Evolutionary conservation across 1,140 invertebrate genomes (phyloP).

Genomic region (Aphaenogaster rudis): DNA sequence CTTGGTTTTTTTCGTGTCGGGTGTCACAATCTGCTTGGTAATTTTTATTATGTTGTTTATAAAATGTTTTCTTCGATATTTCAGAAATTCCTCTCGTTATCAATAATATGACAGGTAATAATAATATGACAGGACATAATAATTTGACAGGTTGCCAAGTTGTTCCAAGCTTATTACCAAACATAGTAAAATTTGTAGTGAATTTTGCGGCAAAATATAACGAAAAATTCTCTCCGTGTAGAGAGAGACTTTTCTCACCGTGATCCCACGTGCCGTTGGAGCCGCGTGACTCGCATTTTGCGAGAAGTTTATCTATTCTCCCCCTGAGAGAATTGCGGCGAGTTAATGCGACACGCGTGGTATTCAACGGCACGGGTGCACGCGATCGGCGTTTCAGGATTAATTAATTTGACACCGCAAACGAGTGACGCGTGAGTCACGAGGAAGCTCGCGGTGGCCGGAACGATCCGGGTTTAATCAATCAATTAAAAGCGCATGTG

Average conservation of each 20-base stretch:
- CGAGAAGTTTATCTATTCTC: background rate
- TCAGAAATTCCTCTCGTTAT: too few species aligned
- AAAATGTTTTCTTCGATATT: too few species aligned
- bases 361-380: background rate
- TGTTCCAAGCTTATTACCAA: too few species aligned
- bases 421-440: conserved; percentile 17
- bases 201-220: too few species aligned
- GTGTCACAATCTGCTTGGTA: too few species aligned
- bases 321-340: background rate
- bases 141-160: too few species aligned
- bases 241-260: background rate
- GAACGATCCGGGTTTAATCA: conserved; percentile 47
- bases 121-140: too few species aligned
- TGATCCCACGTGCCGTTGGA: background rate
- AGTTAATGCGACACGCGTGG: conserved; percentile 1
- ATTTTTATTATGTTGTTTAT: too few species aligned
- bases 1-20: too few species aligned
- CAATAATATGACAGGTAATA: too few species aligned
- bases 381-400: conserved; percentile 35
- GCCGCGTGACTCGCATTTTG: conserved; percentile 8
- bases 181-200: too few species aligned
- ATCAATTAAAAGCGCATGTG: conserved; percentile 27
- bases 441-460: background rate
- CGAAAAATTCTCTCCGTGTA: too few species aligned
- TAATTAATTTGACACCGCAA: conserved; percentile 52